Evolutionary conservation across 2,888 invertebrate species (phyloP).

Genomic region (Sycophila texana): DNA sequence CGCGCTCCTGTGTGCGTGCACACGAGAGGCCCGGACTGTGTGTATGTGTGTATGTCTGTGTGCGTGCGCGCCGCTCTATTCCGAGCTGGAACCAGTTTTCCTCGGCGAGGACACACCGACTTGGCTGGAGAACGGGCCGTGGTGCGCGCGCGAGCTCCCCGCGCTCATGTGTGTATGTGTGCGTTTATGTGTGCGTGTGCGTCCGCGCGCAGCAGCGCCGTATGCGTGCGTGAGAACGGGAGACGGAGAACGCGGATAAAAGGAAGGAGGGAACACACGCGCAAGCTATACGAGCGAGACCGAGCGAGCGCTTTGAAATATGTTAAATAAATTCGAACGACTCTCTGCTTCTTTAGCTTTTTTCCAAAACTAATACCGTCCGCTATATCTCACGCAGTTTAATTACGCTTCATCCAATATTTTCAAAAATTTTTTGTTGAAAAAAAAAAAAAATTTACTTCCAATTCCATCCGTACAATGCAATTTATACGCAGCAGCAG

Average conservation of each 20-base stretch:
- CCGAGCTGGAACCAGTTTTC: constrained; percentile 74
- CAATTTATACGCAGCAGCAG: too few relatives aligned
- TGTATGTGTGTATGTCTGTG: constrained; percentile 56
- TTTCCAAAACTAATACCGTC: too few relatives aligned
- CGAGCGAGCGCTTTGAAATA: constrained; percentile 26
- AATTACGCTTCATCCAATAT: too few relatives aligned
- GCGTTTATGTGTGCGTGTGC: background rate
- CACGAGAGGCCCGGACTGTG: background rate
- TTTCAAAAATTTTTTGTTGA: too few relatives aligned
- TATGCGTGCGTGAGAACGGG: constrained; percentile 5
- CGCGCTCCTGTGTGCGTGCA: too few relatives aligned
- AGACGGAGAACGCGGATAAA: constrained; percentile 26
- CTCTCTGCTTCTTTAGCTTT: too few relatives aligned
- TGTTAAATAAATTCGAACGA: constrained; percentile 43
- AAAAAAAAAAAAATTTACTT: too few relatives aligned
- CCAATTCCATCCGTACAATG: too few relatives aligned
- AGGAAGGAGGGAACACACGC: constrained; percentile 11
- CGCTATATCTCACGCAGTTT: too few relatives aligned
- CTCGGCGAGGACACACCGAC: constrained; percentile 62
- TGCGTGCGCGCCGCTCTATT: constrained; percentile 68
- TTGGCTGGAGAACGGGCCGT: constrained; percentile 43
- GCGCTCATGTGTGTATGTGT: too few relatives aligned
- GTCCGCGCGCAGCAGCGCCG: background rate
- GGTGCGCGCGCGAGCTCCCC: constrained; percentile 1
- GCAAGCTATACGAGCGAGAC: background rate